Base-by-base conservation (phyloP, 2,797 vertebrate species). In the Myotis findleyi region DNA sequence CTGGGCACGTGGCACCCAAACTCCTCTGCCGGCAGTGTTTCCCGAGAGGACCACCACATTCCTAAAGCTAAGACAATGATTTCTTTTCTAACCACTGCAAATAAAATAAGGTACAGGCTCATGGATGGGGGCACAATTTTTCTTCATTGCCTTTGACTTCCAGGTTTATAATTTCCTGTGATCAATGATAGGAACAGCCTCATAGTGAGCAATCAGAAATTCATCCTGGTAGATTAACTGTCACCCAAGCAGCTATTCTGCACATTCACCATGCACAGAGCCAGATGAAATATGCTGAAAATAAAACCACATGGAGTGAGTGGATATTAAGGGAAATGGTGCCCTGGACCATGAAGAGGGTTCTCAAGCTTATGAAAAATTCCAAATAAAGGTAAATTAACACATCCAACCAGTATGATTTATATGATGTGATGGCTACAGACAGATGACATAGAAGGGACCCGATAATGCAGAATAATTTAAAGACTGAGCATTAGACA, bases 81-180 rank as follows among this genome's bases (percentile, higher is more conserved):
- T 38, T 69, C 20, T 69, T 51, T 62, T 71, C 91, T 49, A 57
- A 36, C 30, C 49, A 11, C 75, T 62, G 1, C 10, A 21, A 86
- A 51, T 11, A 88, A 88, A 71, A 69, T 17, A 27, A 2, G 12
- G 11, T 0, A 0, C 44, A 30, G 44, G 38, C 51, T 33, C 44
- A 0, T 1, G 23, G n/a, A 25, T 4, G 3, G 17, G 23, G 1
- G n/a, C 27, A 4, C 0, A 0, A 41, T 18, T 9, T 73, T 27
- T 62, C 57, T 64, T 62, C 77, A 20, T 17, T 53, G 77, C 12
- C 25, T 51, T 30, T 84, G 59, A 38, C 59, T 83, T 90, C n/a
- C 53, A 9, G 25, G 7, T 72, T 17, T 36, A 51, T 27, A 41
- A 73, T 49, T 38, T 75, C 72, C n/a, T 33, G 47, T 27, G 68